Percentiles rank a stretch among this genome's conserved stretches.
phyloP scores from a whole-genome alignment of 2,113 vertebrate genomes.

The Motacilla alba region DNA sequence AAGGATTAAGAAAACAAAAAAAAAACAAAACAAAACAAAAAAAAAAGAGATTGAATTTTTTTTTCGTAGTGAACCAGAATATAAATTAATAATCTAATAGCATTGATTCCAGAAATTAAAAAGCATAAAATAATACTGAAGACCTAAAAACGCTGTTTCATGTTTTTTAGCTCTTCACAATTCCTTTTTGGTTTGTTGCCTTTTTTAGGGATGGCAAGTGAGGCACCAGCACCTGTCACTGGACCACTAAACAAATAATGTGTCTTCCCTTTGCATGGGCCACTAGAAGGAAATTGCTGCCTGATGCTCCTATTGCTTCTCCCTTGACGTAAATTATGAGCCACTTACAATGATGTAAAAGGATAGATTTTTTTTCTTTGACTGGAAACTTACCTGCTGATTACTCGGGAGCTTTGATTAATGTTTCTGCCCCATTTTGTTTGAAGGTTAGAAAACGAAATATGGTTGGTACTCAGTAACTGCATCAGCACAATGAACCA shows the following conservation, averaged over 20 bases:
- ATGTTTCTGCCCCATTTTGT: conserved; percentile 39
- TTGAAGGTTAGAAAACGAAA: conserved; percentile 46
- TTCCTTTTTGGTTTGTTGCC: not conserved
- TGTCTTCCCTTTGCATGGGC: not conserved
- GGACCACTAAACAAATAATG: conserved; percentile 3
- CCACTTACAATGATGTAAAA: conserved; percentile 34
- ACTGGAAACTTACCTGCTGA: conserved; percentile 58
- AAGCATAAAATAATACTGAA: not conserved
- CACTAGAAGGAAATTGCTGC: conserved; percentile 23
- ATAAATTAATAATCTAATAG: not conserved
- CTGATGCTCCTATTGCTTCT: conserved; percentile 1
- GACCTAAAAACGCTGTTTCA: not conserved
- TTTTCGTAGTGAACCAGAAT: not conserved
- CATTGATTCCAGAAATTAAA: not conserved
- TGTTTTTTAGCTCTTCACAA: not conserved
- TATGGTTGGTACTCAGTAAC: conserved; percentile 3
- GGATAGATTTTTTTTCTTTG: not conserved
- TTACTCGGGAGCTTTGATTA: conserved; percentile 65
- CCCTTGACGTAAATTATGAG: conserved; percentile 18
- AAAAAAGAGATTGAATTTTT: not conserved
- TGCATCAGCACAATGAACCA: not conserved
- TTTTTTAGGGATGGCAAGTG: not conserved
- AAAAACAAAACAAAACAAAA: not conserved
- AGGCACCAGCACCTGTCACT: not conserved
- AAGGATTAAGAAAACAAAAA: not conserved